These are phyloP conservation scores for Notospermus geniculatus DNA, from an alignment of 1,140 invertebrate species.

Conservation along the genomic window DNA sequence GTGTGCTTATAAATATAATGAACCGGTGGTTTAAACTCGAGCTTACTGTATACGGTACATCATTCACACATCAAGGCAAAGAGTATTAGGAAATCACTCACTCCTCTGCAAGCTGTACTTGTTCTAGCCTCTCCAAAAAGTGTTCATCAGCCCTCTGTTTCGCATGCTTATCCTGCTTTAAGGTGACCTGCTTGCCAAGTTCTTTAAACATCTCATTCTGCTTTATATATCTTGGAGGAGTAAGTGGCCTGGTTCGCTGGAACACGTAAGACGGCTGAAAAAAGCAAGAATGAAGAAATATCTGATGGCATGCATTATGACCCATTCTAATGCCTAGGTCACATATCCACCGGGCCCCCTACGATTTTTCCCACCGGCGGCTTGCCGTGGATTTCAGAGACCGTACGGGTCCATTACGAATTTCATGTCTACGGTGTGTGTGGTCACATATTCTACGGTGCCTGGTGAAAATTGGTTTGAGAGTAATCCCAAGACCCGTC, in stretches of 20 bases:
- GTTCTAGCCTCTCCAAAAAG: constrained; percentile 53
- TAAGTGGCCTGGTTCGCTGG: constrained; percentile 45
- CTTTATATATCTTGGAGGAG: constrained; percentile 47
- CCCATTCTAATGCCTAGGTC: too few relatives aligned
- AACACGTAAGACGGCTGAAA: constrained; percentile 54
- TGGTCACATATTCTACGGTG: too few relatives aligned
- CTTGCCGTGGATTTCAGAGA: too few relatives aligned
- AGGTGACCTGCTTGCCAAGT: constrained; percentile 43
- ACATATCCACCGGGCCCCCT: too few relatives aligned
- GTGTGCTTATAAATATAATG: too few relatives aligned
- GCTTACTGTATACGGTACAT: not conserved
- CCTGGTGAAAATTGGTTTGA: too few relatives aligned
- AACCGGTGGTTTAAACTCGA: too few relatives aligned
- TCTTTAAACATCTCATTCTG: constrained; percentile 45
- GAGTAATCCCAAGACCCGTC: too few relatives aligned
- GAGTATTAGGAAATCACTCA: constrained; percentile 37
- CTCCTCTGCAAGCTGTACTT: constrained; percentile 55
- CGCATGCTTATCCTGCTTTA: constrained; percentile 32
- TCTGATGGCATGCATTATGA: not conserved
- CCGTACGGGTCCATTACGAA: too few relatives aligned
- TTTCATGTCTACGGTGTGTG: too few relatives aligned
- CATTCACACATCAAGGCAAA: too few relatives aligned
- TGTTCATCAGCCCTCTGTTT: constrained; percentile 47
- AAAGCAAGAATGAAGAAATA: constrained; percentile 18
- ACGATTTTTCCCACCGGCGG: too few relatives aligned